Base-by-base conservation (phyloP, 2,113 vertebrate genomes). In the Crypturellus undulatus region DNA sequence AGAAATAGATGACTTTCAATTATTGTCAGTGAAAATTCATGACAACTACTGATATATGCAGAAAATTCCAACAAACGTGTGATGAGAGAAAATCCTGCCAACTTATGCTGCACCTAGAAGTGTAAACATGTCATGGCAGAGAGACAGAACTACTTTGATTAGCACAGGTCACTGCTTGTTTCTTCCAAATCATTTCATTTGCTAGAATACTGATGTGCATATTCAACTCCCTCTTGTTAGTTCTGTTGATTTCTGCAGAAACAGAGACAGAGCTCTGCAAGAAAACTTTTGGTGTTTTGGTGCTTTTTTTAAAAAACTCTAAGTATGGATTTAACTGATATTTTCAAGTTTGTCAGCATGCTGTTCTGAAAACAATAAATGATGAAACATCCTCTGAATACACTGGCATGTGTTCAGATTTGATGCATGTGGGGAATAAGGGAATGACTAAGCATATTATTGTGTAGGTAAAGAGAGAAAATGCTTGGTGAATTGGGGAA, bases 31-130 rank as follows among this genome's bases (percentile, higher is more conserved):
- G 40, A 69, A 94, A 72, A 84, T 14, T 71, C n/a, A 38, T 9
- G 15, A 60, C 62, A 71, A 75, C 2, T 2, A 80, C 52, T 43
- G 81, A 87, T 84, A 68, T 79, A 81, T 1, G 2, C 32, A 69
- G 49, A 81, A 89, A 91, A 82, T 65, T 83, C 71, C 43, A 83
- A 72, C n/a, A 2, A 32, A 87, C 56, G 10, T 65, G 67, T 52
- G 79, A 87, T 73, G 36, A 77, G 71, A 68, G 40, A 71, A 84
- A 79, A 47, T 70, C 38, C 87, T 93, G 79, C 49, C 79, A 94
- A 62, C 4, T 38, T 93, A 28, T 69, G 43, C 59, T 93, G 54
- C 59, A 79, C 42, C 47, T 82, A 25, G 17, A 91, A 58, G 32
- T 43, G 70, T 81, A 84, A 92, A 91, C 8, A 77, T 38, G 32